A percentile compares a stretch with the other conserved stretches of the same genome.
Conservation (phyloP, 1,140 invertebrate genomes). For the Euura lappo region DNA sequence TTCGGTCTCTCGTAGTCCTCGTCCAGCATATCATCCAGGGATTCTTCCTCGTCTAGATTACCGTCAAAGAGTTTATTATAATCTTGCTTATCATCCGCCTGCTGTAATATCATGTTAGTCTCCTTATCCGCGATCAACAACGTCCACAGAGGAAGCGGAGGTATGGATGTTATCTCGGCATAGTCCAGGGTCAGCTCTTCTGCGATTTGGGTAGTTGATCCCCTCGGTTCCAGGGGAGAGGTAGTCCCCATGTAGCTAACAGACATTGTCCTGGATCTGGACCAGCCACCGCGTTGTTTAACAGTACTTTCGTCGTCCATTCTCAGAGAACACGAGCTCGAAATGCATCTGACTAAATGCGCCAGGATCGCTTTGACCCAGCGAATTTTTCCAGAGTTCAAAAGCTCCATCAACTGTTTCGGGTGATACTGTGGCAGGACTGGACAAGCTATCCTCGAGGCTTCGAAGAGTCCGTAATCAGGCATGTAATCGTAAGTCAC, state of each 20-base stretch:
- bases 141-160: slow-evolving; percentile 95
- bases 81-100: slow-evolving; percentile 66
- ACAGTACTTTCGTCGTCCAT: slow-evolving; percentile 70
- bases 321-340: slow-evolving; percentile 66
- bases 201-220: slow-evolving; percentile 70
- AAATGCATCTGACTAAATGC: slow-evolving; percentile 89
- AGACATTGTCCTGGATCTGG: slow-evolving; percentile 84
- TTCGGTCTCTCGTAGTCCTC: slow-evolving; percentile 70
- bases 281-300: slow-evolving; percentile 71
- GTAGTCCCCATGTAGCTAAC: slow-evolving; percentile 78
- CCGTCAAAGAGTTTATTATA: slow-evolving; percentile 89
- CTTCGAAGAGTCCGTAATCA: slow-evolving; percentile 95
- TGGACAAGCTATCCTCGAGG: slow-evolving; percentile 93
- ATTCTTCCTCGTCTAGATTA: slow-evolving; percentile 77
- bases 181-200: slow-evolving; percentile 93
- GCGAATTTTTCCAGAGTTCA: slow-evolving; percentile 97
- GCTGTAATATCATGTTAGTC: slow-evolving; percentile 52
- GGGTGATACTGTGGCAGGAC: slow-evolving; percentile 99
- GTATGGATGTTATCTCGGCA: slow-evolving; percentile 94
- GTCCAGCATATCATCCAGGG: slow-evolving; percentile 79
- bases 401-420: slow-evolving; percentile 97
- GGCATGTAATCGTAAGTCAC: slow-evolving; percentile 79
- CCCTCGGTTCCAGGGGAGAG: slow-evolving; percentile 64
- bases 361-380: slow-evolving; percentile 98
- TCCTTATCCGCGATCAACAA: slow-evolving; percentile 93